These are phyloP conservation scores for Amblyopsis rosae DNA, from an alignment of 2,113 vertebrate genomes.

Conservation along the genomic window DNA sequence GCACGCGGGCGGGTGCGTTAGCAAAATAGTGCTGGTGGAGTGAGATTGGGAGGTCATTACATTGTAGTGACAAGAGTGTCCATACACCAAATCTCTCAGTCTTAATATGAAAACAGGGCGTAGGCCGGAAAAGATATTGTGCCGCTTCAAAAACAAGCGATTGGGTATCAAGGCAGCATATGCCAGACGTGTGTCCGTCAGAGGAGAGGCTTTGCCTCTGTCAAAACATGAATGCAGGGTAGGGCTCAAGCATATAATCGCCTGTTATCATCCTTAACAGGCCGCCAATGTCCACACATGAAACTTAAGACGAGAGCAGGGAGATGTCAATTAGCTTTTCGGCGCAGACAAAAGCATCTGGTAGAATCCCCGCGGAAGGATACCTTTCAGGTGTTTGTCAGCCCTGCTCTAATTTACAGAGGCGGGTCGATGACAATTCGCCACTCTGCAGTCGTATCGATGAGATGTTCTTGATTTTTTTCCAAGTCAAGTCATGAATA, in stretches of 20 bases:
- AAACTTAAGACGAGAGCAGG: slow-evolving; percentile 39
- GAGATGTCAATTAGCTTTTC: slow-evolving; percentile 41
- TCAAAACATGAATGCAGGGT: slow-evolving; percentile 32
- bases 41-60: neutral
- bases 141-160: slow-evolving; percentile 66
- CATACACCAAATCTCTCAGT: neutral
- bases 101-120: slow-evolving; percentile 49
- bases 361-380: slow-evolving; percentile 18
- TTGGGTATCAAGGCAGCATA: slow-evolving; percentile 74
- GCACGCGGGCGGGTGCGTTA: neutral
- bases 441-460: slow-evolving; percentile 19
- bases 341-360: slow-evolving; percentile 14
- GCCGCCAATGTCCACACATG: slow-evolving; percentile 5
- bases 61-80: neutral
- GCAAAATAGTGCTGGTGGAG: neutral
- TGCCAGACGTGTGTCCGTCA: slow-evolving; percentile 69
- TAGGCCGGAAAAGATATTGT: slow-evolving; percentile 52
- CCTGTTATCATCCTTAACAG: slow-evolving; percentile 35
- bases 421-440: slow-evolving; percentile 21
- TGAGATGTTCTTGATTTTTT: slow-evolving; percentile 29
- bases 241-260: slow-evolving; percentile 5
- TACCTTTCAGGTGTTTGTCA: slow-evolving; percentile 50
- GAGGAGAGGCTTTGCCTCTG: slow-evolving; percentile 34
- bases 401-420: slow-evolving; percentile 38
- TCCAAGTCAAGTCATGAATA: slow-evolving; percentile 31